Base-by-base conservation (phyloP, 2,888 invertebrate genomes). In the Nomada goodeniana region DNA sequence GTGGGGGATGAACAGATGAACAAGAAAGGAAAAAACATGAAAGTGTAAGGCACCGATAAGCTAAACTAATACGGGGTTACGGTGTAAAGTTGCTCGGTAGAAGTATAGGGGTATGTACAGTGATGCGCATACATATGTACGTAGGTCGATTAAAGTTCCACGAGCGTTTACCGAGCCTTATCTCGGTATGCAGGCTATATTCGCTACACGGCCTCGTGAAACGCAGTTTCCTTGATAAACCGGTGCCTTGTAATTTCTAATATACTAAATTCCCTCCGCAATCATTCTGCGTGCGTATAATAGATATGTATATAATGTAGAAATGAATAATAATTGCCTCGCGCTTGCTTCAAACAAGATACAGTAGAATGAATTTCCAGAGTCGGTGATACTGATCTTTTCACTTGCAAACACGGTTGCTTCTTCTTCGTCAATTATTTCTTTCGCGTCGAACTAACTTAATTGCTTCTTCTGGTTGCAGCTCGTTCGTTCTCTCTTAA, bases 81-180 rank as follows among this genome's bases (percentile, higher is more conserved):
- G 52, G 20, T 29, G 47, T 18, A 15, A 47, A 55, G 72, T 73
- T 73, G 64, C 72, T 36, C 36, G 36, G 7, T 0, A 36, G 53
- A 53, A 53, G 53, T 53, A 20, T 20, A n/a, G 59, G 60, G 59
- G 74, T 47, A 60, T 42, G 57, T 50, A 29, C 59, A 50, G 59
- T n/a, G 57, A 57, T 50, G 36, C 36, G 36, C 36, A 36, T 36
- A 36, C 36, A 36, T 36, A 36, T 9, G 36, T 36, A 36, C 36
- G 47, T 52, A 60, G 23, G 50, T 67, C 70, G 53, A 70, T 76
- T 76, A 76, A 70, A 76, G 63, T 70, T 76, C 63, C n/a, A 36
- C 76, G 53, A n/a, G 44, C 76, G 18, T 61, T 76, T 70, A 63
- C 61, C 20, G 44, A 65, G n/a, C 65, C 60, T 60, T 59, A 52